Evolutionary conservation across 2,888 invertebrate species (phyloP).

Genomic region (Parnassius smintheus): DNA sequence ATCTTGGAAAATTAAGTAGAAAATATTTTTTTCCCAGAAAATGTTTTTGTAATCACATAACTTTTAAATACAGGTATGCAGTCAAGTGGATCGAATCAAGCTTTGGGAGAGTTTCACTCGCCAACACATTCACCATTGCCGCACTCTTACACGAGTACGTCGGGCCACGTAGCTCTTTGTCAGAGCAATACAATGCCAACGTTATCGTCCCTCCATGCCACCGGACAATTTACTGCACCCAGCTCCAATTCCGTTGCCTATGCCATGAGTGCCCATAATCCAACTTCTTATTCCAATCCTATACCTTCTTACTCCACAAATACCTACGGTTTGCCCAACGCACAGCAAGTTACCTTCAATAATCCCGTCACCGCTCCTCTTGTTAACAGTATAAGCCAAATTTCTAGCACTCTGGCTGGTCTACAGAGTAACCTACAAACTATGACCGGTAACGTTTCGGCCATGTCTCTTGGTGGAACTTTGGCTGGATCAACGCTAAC

Average conservation of each 20-base stretch:
- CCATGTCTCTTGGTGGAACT: slow-evolving; percentile 65
- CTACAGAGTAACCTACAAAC: slow-evolving; percentile 74
- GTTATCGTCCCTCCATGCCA: slow-evolving; percentile 74
- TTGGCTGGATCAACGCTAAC: slow-evolving; percentile 72
- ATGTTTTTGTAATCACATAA: slow-evolving; percentile 15
- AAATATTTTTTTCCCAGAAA: slow-evolving; percentile 1
- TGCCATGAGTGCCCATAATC: slow-evolving; percentile 76
- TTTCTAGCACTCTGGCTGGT: slow-evolving; percentile 73
- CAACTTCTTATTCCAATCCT: slow-evolving; percentile 77
- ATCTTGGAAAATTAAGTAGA: no score
- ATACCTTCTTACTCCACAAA: slow-evolving; percentile 73
- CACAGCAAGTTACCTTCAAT: slow-evolving; percentile 78
- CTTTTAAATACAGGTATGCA: slow-evolving; percentile 73
- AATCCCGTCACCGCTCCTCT: slow-evolving; percentile 74
- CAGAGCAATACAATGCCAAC: slow-evolving; percentile 85
- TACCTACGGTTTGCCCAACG: slow-evolving; percentile 68
- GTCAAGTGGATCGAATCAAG: slow-evolving; percentile 86
- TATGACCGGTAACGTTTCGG: slow-evolving; percentile 67
- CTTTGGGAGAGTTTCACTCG: slow-evolving; percentile 84
- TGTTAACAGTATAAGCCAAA: slow-evolving; percentile 75
- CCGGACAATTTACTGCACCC: slow-evolving; percentile 70
- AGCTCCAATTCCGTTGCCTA: slow-evolving; percentile 75
- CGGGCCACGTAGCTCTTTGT: slow-evolving; percentile 73
- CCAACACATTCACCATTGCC: slow-evolving; percentile 82
- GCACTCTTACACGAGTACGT: slow-evolving; percentile 75